Percentiles rank a stretch among this genome's conserved stretches.
Evolutionary conservation across 37 sponge, comb jelly and placozoan genomes (phyloP).

Genomic region (Lycopodina hypogea): DNA sequence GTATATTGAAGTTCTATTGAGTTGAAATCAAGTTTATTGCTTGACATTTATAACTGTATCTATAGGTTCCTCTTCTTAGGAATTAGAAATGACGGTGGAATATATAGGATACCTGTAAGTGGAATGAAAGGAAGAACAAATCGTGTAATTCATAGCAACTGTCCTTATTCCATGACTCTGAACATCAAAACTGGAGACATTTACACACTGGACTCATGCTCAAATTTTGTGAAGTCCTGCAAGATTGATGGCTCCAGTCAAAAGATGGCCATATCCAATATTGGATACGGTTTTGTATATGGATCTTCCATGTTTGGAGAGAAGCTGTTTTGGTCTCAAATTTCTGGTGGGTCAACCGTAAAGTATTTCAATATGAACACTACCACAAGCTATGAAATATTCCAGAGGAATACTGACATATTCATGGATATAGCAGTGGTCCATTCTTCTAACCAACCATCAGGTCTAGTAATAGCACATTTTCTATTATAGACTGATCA

Average conservation of each 20-base stretch:
- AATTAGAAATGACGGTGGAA: background rate
- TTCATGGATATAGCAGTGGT: background rate
- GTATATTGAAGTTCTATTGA: too few species aligned
- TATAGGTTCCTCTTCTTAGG: background rate
- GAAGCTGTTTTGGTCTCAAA: background rate
- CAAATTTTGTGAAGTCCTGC: background rate
- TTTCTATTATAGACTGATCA: too few species aligned
- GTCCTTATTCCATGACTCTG: background rate
- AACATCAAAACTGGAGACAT: background rate
- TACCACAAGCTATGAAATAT: background rate
- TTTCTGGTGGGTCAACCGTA: background rate
- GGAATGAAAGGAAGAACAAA: background rate
- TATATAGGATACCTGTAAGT: background rate
- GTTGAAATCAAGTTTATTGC: too few species aligned
- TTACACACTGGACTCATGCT: slow-evolving; percentile 1
- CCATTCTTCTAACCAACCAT: slow-evolving; percentile 18
- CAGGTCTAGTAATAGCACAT: slow-evolving; percentile 1
- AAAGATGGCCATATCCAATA: background rate
- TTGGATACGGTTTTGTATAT: background rate
- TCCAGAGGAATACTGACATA: background rate
- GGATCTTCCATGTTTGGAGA: slow-evolving; percentile 6
- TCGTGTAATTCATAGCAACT: background rate
- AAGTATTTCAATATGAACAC: background rate
- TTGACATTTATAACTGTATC: too few species aligned
- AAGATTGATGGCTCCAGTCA: slow-evolving; percentile 7